Conservation (phyloP, 2,888 invertebrate genomes). For the Masnerella sp. region DNA sequence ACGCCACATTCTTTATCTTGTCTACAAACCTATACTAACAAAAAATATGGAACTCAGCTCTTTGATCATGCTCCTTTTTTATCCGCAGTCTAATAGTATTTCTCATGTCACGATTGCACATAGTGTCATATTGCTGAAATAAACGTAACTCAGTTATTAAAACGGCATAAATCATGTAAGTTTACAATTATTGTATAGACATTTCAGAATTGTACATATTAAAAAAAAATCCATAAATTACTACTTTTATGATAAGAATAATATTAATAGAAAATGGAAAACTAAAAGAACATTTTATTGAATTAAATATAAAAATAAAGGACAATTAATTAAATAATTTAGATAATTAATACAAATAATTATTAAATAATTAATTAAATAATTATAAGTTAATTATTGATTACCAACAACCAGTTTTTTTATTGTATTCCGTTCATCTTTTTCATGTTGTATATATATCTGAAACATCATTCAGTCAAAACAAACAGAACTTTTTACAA, state of each 20-base stretch:
- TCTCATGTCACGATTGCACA: slow-evolving; percentile 34
- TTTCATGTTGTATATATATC: too few relatives aligned
- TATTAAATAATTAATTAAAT: background rate
- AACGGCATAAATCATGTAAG: slow-evolving; percentile 28
- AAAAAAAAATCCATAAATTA: too few relatives aligned
- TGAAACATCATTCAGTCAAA: too few relatives aligned
- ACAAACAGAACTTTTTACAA: background rate
- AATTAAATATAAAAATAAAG: background rate
- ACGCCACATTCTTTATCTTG: too few relatives aligned
- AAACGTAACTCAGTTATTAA: slow-evolving; percentile 12
- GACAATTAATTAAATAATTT: background rate
- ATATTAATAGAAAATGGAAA: too few relatives aligned
- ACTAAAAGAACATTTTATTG: too few relatives aligned
- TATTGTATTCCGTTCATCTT: too few relatives aligned
- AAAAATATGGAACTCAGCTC: slow-evolving; percentile 4
- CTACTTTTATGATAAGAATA: too few relatives aligned
- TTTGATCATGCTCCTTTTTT: slow-evolving; percentile 2
- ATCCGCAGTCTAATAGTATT: slow-evolving; percentile 4
- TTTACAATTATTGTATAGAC: background rate
- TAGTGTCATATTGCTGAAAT: slow-evolving; percentile 40
- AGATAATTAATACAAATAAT: background rate
- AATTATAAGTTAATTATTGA: background rate
- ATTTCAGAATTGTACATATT: too few relatives aligned
- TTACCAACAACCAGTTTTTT: background rate
- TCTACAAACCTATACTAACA: background rate